These are phyloP conservation scores for Sinocyclocheilus maitianheensis DNA, from an alignment of 2,113 vertebrate genomes.

Conservation along the genomic window DNA sequence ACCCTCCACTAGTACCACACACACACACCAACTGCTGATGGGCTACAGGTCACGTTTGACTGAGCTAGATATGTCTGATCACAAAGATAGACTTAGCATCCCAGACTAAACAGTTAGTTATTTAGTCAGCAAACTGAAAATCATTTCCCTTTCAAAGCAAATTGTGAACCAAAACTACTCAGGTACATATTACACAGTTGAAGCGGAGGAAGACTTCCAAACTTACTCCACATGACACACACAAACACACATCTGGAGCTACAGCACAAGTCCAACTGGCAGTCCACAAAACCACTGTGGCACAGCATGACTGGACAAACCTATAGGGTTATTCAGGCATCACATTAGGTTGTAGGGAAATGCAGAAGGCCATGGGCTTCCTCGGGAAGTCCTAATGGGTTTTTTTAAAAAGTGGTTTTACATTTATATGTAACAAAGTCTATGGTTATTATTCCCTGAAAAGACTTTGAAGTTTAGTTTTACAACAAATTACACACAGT, in stretches of 20 bases:
- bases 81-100: no score
- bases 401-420: not conserved
- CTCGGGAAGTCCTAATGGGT: not conserved
- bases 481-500: not conserved
- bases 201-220: no score
- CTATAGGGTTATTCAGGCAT: not conserved
- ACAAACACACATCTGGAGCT: not conserved
- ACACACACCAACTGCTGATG: no score
- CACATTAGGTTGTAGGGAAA: not conserved
- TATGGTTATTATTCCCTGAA: not conserved
- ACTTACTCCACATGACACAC: no score
- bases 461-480: not conserved
- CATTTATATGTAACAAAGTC: not conserved
- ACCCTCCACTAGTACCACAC: no score
- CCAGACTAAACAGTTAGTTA: no score
- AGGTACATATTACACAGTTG: no score
- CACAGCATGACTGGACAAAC: not conserved
- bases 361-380: not conserved
- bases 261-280: not conserved
- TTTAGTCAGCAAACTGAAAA: no score
- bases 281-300: not conserved
- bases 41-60: no score
- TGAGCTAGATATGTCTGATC: no score
- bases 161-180: no score
- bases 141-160: no score